Evolutionary conservation across 2,797 vertebrate genomes (phyloP), one percentile per base, ranked within the genome.

Genomic region (Gymnocypris eckloni): DNA sequence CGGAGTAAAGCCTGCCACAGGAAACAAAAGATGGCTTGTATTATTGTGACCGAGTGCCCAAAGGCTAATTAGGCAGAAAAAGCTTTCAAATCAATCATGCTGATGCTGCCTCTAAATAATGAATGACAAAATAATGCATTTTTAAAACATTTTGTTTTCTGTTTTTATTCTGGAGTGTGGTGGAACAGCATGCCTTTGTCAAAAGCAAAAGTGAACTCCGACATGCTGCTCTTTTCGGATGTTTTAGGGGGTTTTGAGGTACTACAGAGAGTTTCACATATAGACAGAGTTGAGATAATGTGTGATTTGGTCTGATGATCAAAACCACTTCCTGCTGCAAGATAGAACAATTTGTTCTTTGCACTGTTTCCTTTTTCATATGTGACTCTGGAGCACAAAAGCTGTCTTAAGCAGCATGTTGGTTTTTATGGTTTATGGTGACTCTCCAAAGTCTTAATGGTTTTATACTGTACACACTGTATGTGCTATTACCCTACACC

Each of bases 21-120:
- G 91, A 92, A 94, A 95, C 94, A 93, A 93, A 92, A 91, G 92
- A 90, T 91, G 93, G 87, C 92, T 92, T 94, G 93, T 95, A 92
- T 92, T 91, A 90, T 88, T 87, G 87, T 82, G 87, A 89, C 89
- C 81, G 73, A 91, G 87, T 86, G 92, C 92, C 93, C 88, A 89
- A 59, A 86, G 94, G 91, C 89, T 88, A 92, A 91, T 89, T 89
- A 87, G 79, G 72, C 82, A 54, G 64, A 20, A 66, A 91, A 73
- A 88, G 92, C 91, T 88, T 91, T 87, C 87, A 91, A 93, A 94
- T 95, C 93, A 91, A 93, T 95, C 93, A 93, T 86, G 86, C 87
- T 22, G 56, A 90, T 91, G 89, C 82, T 88, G 70, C 11, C 13
- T 56, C 54, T 69, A 92, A 91, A 89, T 89, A 90, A 89, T 91